Evolutionary conservation across 2,797 vertebrate genomes (phyloP).

Genomic region (Bradypus variegatus): DNA sequence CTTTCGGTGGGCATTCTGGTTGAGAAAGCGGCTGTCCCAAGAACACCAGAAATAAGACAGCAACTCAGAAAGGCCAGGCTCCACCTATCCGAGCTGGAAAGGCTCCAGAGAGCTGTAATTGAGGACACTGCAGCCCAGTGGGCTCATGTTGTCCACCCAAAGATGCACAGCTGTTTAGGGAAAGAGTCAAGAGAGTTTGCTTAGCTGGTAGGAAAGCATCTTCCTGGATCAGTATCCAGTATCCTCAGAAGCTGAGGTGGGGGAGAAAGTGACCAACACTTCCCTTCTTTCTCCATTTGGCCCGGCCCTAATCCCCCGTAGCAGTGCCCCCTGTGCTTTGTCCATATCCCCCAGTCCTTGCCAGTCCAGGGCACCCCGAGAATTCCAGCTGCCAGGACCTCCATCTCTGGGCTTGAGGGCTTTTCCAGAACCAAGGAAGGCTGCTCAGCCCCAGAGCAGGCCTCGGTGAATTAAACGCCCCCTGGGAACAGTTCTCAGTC

Average conservation of each 20-base stretch:
- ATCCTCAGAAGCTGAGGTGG: background rate
- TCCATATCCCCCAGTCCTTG: background rate
- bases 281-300: background rate
- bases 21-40: background rate
- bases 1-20: background rate
- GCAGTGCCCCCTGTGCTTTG: rapidly evolving
- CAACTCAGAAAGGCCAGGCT: background rate
- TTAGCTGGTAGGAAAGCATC: background rate
- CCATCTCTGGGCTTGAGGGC: background rate
- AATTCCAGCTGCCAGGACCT: background rate
- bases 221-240: background rate
- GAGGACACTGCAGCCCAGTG: background rate
- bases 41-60: background rate
- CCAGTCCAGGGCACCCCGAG: background rate
- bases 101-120: background rate
- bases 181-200: background rate
- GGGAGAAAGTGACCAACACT: background rate
- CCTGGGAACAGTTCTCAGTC: background rate
- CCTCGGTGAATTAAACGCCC: background rate
- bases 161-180: background rate
- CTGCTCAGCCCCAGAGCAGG: background rate
- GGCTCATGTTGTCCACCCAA: background rate
- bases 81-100: background rate
- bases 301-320: background rate
- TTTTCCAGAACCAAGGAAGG: background rate